phyloP scores from a whole-genome alignment of 1,140 invertebrate genomes.

The Drosophila setifemur region DNA sequence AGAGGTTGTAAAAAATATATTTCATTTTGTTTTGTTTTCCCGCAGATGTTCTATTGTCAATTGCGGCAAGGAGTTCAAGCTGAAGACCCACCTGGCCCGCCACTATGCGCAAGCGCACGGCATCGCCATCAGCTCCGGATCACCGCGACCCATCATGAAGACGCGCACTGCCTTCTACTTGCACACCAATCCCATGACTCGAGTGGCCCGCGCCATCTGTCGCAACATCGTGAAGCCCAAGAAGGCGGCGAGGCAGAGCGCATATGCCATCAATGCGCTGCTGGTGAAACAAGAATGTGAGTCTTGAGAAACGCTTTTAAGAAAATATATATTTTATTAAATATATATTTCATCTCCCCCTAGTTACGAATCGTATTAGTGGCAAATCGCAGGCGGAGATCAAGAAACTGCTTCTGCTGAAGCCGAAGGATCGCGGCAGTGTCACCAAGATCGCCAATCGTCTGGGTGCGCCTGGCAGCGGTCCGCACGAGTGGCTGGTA shows the following conservation, averaged over 20 bases:
- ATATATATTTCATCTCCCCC: background rate
- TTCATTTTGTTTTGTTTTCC: background rate
- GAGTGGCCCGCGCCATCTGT: constrained; percentile 93
- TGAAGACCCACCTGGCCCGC: constrained; percentile 94
- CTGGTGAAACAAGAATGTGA: constrained; percentile 93
- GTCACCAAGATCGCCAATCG: constrained; percentile 91
- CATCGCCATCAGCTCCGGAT: constrained; percentile 86
- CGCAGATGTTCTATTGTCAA: constrained; percentile 92
- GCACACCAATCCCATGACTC: constrained; percentile 93
- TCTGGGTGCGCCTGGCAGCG: constrained; percentile 87
- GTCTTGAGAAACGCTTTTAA: too few species aligned
- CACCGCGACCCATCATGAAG: constrained; percentile 96
- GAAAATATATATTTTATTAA: too few species aligned
- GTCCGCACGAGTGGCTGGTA: constrained; percentile 89
- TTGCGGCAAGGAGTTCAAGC: constrained; percentile 97
- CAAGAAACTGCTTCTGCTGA: constrained; percentile 84
- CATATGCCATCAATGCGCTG: constrained; percentile 91
- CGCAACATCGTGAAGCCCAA: constrained; percentile 91
- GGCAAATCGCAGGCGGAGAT: constrained; percentile 86
- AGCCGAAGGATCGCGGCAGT: constrained; percentile 85
- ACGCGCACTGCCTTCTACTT: constrained; percentile 97
- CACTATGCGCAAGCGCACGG: constrained; percentile 97
- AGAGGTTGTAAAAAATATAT: too few species aligned
- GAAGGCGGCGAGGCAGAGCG: constrained; percentile 94
- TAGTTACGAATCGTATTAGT: constrained; percentile 86